phyloP scores from a whole-genome alignment of 2,113 vertebrate species.

The Amphilophus citrinellus region DNA sequence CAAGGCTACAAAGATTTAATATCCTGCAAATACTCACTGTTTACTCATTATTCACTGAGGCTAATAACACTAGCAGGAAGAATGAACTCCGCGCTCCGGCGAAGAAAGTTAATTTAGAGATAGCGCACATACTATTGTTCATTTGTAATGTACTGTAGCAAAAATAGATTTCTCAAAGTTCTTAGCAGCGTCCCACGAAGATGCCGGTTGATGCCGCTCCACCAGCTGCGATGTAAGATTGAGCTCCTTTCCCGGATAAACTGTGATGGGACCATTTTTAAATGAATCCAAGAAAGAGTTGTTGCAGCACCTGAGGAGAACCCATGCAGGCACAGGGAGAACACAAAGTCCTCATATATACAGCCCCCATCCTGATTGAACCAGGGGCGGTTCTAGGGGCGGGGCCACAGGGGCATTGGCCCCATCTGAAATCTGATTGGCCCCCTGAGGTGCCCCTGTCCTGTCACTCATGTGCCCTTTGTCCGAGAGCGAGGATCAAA shows the following conservation, averaged over 20 bases:
- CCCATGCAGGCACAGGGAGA: background rate
- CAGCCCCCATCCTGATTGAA: too few relatives aligned
- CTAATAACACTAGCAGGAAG: background rate
- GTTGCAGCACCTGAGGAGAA: background rate
- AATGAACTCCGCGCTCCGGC: background rate
- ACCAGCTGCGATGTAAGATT: background rate
- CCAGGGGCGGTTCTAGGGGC: too few relatives aligned
- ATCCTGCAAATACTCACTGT: background rate
- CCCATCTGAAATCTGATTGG: too few relatives aligned
- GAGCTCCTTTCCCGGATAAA: background rate
- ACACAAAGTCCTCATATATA: too few relatives aligned
- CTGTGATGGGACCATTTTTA: background rate
- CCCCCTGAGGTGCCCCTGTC: too few relatives aligned
- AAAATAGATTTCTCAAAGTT: background rate
- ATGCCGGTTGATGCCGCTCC: background rate
- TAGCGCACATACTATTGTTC: background rate
- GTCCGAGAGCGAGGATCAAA: too few relatives aligned
- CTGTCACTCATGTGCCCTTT: too few relatives aligned
- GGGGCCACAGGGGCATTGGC: too few relatives aligned
- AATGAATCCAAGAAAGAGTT: background rate
- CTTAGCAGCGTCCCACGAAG: background rate
- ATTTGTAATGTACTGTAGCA: background rate
- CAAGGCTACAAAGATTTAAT: background rate
- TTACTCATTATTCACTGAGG: background rate
- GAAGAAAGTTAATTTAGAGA: background rate